Evolutionary conservation across 2,797 vertebrate genomes (phyloP), one percentile per base, ranked within the genome.

Genomic region (Antennarius maculatus): DNA sequence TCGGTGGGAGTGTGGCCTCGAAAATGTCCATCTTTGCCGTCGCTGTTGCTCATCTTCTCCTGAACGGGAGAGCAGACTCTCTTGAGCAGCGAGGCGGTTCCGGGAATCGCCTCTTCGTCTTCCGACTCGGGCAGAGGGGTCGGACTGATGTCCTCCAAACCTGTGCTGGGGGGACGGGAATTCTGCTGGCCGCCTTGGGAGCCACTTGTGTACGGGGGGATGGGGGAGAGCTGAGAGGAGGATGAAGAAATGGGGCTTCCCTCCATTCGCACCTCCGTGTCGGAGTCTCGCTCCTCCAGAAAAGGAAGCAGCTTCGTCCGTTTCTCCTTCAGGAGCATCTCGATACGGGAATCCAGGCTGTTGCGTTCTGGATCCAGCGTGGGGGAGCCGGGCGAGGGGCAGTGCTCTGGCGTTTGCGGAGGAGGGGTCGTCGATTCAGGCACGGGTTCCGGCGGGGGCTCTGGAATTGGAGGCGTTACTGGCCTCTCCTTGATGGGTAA

Each of bases 321-420:
- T 88, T 97, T 96, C 85, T 97, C 97, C 91, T 99, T 98, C 73
- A 99, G 92, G 77, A 99, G 94, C 98, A 99, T 98, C 91, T 97
- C 97, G 34, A 99, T 99, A 75, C 97, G 94, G 0, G 98, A 99
- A 84, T 99, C 98, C 88, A 99, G 92, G 91, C 98, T 99, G 87
- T 97, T 95, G 77, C 95, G 95, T 91, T 97, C 96, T 0, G 94
- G 88, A 71, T 98, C 97, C 71, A 93, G 92, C 0, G 95, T 91
- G 0, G 96, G 96, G 0, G 96, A 95, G 69, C 93, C 95, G 0
- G 97, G 96, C 3, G 96, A 97, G 54, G 95, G 95, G 0, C 96
- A 95, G 70, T 88, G 94, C 73, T 98, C 96, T 0, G 95, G 96
- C 0, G 96, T 97, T 81, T 94, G 95, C 10, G 93, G 92, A 42